Evolutionary conservation across 2,888 invertebrate species (phyloP), one percentile per base, ranked within the genome.

Genomic region (Venusia cambrica): DNA sequence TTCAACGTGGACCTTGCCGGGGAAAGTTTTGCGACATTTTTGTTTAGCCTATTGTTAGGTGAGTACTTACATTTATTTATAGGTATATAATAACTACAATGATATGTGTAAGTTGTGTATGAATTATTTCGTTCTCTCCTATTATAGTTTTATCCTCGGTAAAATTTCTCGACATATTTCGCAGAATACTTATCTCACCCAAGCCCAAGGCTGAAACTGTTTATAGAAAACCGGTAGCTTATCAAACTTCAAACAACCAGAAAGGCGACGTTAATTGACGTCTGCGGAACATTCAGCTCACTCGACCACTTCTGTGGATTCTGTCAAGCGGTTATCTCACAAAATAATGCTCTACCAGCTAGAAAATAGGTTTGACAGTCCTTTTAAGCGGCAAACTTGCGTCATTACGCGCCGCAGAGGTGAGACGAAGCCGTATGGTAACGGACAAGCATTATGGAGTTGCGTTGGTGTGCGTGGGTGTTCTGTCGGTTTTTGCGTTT

Each of bases 371-470:
- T 38, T 42, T 39, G n/a, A 34, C 25, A 72, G 44, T 72, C 2
- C 39, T 38, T 15, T 42, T 41, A 5, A n/a, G 9, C 3, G 5
- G 8, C 15, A 26, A 5, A 61, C 66, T 72, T 73, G 73, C 74
- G 78, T 78, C 83, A 83, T 80, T 81, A 77, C 73, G 67, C 57
- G 60, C 57, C 58, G 61, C 57, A 62, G 60, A 71, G 66, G 78
- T 76, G 78, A 83, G 81, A 74, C 65, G 73, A 79, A 74, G 76
- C 77, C 74, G 80, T 75, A 80, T 75, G 75, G 78, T 72, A 73
- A 71, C 41, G 67, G 64, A 65, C 70, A 71, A 76, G 78, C 81
- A 76, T 79, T 81, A n/a, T n/a, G n/a, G 83, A 81, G 79, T 79
- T 79, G 76, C 73, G 71, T 72, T 64, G 59, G 48, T 45, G 45